Evolutionary conservation across 2,888 invertebrate species (phyloP).

Genomic region (Galerucella nymphaeae): DNA sequence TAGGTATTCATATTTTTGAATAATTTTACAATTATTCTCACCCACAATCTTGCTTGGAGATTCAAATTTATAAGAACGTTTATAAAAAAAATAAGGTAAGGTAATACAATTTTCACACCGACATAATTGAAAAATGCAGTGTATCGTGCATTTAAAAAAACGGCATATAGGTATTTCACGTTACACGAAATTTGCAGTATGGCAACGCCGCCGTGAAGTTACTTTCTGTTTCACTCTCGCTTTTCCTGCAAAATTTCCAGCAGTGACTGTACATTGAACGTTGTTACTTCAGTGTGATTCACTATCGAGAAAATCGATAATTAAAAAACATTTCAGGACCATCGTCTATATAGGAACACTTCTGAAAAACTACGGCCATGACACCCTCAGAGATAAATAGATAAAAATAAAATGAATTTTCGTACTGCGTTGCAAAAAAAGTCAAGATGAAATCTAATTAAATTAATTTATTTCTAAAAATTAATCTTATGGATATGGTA

Average conservation of each 20-base stretch:
- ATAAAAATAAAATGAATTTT: slow-evolving; percentile 4
- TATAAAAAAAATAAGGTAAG: too few relatives aligned
- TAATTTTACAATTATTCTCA: too few relatives aligned
- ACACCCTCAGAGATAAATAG: slow-evolving; percentile 2
- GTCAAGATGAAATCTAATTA: too few relatives aligned
- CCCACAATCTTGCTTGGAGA: too few relatives aligned
- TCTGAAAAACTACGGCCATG: slow-evolving; percentile 4
- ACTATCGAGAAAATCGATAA: slow-evolving; percentile 48
- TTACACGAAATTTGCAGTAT: slow-evolving; percentile 12
- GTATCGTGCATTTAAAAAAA: too few relatives aligned
- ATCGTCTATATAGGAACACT: slow-evolving; percentile 22
- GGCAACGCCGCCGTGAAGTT: slow-evolving; percentile 34
- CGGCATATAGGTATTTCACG: too few relatives aligned
- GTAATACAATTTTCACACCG: too few relatives aligned
- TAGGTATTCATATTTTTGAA: too few relatives aligned
- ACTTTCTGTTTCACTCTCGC: slow-evolving; percentile 32
- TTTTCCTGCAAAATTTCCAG: slow-evolving; percentile 43
- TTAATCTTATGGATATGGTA: neutral
- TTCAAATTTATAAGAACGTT: too few relatives aligned
- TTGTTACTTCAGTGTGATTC: slow-evolving; percentile 45
- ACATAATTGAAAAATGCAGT: too few relatives aligned
- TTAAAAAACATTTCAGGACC: slow-evolving; percentile 39
- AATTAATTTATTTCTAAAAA: neutral
- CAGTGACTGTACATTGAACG: slow-evolving; percentile 42
- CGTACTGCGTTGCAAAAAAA: neutral